These are phyloP conservation scores for Drosophila barbarae DNA, from an alignment of 2,888 invertebrate genomes.

Conservation along the genomic window DNA sequence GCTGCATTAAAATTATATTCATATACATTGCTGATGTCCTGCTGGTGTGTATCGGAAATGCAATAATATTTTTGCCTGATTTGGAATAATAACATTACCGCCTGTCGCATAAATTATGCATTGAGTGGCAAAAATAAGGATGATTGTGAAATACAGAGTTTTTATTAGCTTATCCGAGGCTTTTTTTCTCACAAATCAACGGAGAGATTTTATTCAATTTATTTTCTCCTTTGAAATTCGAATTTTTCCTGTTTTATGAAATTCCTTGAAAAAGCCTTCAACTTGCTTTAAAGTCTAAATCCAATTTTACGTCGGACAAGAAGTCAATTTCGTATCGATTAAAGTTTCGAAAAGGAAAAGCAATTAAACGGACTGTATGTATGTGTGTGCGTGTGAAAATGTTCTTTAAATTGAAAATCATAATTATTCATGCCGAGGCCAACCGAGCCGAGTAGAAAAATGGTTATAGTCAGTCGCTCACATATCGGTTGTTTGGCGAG, in stretches of 20 bases:
- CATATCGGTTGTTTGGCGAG: constrained; percentile 50
- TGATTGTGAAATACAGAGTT: constrained; percentile 18
- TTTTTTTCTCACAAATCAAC: not conserved
- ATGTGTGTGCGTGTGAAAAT: constrained; percentile 40
- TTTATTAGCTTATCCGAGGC: constrained; percentile 10
- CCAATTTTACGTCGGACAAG: constrained; percentile 27
- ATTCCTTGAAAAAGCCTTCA: constrained; percentile 8
- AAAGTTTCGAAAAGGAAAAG: constrained; percentile 31
- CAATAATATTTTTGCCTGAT: constrained; percentile 39
- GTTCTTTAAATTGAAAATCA: constrained; percentile 61
- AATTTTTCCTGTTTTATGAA: not conserved
- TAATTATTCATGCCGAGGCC: constrained; percentile 58
- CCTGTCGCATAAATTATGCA: constrained; percentile 40
- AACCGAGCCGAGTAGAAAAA: constrained; percentile 39
- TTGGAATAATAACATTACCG: constrained; percentile 42
- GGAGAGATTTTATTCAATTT: not conserved
- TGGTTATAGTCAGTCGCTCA: constrained; percentile 40
- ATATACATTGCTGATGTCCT: constrained; percentile 2
- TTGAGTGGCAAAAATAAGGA: constrained; percentile 5
- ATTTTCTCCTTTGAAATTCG: not conserved
- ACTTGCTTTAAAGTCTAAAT: constrained; percentile 45
- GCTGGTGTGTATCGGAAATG: constrained; percentile 19
- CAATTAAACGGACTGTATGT: constrained; percentile 42
- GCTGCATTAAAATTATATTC: constrained; percentile 47
- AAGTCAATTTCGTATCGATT: constrained; percentile 54